Evolutionary conservation across 2,113 vertebrate species (phyloP).

Genomic region (Vulpes lagopus): DNA sequence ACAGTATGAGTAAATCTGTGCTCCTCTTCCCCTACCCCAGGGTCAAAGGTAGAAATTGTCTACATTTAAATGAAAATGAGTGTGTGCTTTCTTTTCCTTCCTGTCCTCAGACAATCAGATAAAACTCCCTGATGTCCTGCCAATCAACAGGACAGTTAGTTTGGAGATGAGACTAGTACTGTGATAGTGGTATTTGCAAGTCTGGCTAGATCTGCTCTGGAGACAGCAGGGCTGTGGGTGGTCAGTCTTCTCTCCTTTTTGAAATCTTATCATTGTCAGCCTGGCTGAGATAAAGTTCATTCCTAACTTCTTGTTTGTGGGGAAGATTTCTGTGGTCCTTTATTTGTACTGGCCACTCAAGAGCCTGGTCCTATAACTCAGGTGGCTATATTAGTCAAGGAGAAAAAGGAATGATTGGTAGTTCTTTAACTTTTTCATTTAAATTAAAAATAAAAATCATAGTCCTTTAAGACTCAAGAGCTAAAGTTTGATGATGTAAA

Average conservation of each 20-base stretch:
- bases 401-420: not conserved
- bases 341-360: not conserved
- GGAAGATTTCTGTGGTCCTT: conserved; percentile 34
- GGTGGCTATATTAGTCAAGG: not conserved
- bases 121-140: conserved; percentile 80
- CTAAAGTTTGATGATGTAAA: not conserved
- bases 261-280: conserved; percentile 82
- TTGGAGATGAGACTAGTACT: conserved; percentile 79
- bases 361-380: not conserved
- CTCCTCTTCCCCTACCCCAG: not conserved
- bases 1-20: not conserved
- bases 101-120: conserved; percentile 76
- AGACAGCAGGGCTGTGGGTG: conserved; percentile 81
- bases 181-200: conserved; percentile 83
- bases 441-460: not conserved
- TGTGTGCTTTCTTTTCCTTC: conserved; percentile 49
- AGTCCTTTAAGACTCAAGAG: not conserved
- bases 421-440: not conserved
- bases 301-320: conserved; percentile 71
- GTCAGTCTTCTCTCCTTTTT: conserved; percentile 79
- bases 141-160: conserved; percentile 71
- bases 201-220: conserved; percentile 7
- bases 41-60: not conserved
- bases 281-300: conserved; percentile 83
- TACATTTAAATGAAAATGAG: conserved; percentile 76